These are phyloP conservation scores for Esox masquinongy DNA, from an alignment of 2,797 vertebrate species.

Conservation along the genomic window DNA sequence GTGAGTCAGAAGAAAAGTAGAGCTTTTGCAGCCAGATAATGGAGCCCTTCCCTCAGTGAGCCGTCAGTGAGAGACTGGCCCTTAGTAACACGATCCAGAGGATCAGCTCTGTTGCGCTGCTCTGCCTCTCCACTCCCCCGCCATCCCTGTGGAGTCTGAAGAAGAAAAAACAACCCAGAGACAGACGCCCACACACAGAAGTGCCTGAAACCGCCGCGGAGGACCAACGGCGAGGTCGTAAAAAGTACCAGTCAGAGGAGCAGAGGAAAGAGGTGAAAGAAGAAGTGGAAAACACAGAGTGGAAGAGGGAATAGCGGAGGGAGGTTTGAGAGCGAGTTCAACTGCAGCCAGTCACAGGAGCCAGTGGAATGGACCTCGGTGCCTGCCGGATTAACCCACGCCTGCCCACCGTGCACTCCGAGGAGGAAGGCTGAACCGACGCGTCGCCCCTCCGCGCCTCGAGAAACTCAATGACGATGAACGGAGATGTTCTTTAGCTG, in stretches of 20 bases:
- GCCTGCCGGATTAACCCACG: conserved; percentile 67
- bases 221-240: conserved; percentile 19
- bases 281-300: neutral
- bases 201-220: conserved; percentile 24
- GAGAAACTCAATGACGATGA: conserved; percentile 84
- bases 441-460: neutral
- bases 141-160: conserved; percentile 30
- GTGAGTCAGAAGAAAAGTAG: conserved; percentile 36
- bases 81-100: conserved; percentile 22
- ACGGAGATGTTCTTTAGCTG: conserved; percentile 95
- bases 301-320: neutral
- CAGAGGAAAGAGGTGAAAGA: conserved; percentile 7
- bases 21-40: conserved; percentile 38
- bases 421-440: conserved; percentile 87
- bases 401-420: conserved; percentile 79
- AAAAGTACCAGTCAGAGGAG: conserved; percentile 9
- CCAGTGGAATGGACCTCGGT: conserved; percentile 83
- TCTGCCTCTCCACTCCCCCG: conserved; percentile 11
- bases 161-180: conserved; percentile 10
- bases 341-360: conserved; percentile 61
- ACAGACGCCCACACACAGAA: conserved; percentile 15
- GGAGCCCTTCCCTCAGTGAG: conserved; percentile 36
- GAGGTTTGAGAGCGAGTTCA: conserved; percentile 24
- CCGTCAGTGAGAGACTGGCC: conserved; percentile 19
- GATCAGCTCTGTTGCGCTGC: conserved; percentile 28